These are phyloP conservation scores for Pseudomyrmex sp. DNA, from an alignment of 1,140 invertebrate species.

Conservation along the genomic window DNA sequence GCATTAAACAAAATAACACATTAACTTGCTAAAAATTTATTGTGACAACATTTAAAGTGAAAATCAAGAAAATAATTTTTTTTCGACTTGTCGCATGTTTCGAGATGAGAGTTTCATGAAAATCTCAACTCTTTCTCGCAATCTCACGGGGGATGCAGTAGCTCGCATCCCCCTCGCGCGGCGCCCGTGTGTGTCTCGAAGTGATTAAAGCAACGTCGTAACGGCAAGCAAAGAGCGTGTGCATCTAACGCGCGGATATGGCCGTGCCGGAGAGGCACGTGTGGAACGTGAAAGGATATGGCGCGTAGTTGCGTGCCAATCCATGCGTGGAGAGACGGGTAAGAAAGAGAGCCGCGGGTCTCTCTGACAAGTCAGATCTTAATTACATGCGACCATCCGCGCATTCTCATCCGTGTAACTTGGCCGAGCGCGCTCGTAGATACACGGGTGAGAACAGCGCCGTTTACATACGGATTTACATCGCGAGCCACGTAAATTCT, in stretches of 20 bases:
- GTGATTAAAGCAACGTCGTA: slow-evolving; percentile 66
- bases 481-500: neutral
- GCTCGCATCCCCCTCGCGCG: slow-evolving; percentile 22
- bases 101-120: neutral
- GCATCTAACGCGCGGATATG: slow-evolving; percentile 40
- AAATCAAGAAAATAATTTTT: too few relatives aligned
- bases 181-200: slow-evolving; percentile 23
- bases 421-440: slow-evolving; percentile 51
- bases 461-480: slow-evolving; percentile 51
- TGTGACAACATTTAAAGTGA: too few relatives aligned
- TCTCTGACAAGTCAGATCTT: slow-evolving; percentile 72
- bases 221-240: slow-evolving; percentile 58
- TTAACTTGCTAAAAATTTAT: neutral
- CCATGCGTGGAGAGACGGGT: slow-evolving; percentile 35
- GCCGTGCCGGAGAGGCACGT: slow-evolving; percentile 50
- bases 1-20: too few relatives aligned
- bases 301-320: slow-evolving; percentile 56
- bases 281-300: slow-evolving; percentile 67
- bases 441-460: slow-evolving; percentile 65
- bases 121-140: too few relatives aligned
- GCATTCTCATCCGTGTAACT: slow-evolving; percentile 57
- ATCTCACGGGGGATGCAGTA: neutral
- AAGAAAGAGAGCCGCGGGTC: slow-evolving; percentile 54
- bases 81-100: neutral
- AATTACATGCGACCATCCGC: slow-evolving; percentile 71